Evolutionary conservation across 2,113 vertebrate genomes (phyloP).

Genomic region (Cygnus atratus): DNA sequence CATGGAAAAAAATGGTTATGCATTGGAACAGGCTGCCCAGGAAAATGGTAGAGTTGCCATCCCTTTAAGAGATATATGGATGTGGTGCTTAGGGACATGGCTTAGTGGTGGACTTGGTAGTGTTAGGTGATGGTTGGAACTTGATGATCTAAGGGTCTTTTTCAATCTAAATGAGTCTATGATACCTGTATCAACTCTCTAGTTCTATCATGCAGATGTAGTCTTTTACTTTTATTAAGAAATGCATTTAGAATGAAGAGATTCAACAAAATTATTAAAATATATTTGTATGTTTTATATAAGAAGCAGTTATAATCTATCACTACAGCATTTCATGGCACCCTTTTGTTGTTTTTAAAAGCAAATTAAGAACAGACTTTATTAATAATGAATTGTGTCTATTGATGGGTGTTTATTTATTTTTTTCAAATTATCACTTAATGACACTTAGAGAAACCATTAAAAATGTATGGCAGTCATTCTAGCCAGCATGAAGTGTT

Average conservation of each 20-base stretch:
- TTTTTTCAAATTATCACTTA: constrained; percentile 52
- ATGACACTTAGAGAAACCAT: constrained; percentile 46
- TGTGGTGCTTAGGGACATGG: background rate
- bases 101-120: background rate
- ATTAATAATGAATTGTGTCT: constrained; percentile 23
- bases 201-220: background rate
- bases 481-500: constrained; percentile 44
- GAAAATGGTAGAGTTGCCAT: background rate
- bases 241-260: background rate
- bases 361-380: background rate
- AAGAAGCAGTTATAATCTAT: background rate
- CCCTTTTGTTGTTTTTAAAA: background rate
- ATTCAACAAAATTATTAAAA: background rate
- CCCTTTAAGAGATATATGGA: background rate
- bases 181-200: background rate
- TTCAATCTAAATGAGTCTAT: background rate
- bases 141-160: background rate
- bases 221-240: background rate
- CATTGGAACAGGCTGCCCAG: background rate
- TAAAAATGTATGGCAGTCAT: constrained; percentile 50
- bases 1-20: too few relatives aligned
- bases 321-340: background rate
- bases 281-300: background rate
- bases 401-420: constrained; percentile 12
- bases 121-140: background rate